Evolutionary conservation across 2,797 vertebrate species (phyloP).

Genomic region (Crocidura indochinensis): DNA sequence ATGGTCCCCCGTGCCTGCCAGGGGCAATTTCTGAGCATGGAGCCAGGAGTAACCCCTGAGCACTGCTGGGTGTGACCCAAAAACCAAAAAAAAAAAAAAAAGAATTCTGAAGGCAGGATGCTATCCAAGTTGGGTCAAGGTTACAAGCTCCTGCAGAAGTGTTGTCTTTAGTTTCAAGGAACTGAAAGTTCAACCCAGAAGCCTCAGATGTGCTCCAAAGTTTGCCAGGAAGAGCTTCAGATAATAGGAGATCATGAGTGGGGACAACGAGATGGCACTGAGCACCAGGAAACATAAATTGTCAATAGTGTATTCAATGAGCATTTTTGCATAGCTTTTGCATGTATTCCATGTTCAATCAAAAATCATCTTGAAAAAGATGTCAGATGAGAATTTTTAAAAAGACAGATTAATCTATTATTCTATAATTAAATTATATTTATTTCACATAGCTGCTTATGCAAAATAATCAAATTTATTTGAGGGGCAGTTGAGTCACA

Average conservation of each 20-base stretch:
- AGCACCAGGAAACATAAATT: background rate
- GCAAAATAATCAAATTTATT: background rate
- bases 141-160: accelerated
- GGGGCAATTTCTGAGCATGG: no score
- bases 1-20: no score
- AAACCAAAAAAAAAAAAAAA: no score
- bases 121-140: background rate
- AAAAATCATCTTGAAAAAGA: slow-evolving; percentile 11
- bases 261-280: background rate
- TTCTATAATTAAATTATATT: slow-evolving; percentile 28
- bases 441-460: background rate
- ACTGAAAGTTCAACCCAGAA: background rate
- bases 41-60: no score
- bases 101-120: background rate
- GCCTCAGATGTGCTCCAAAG: background rate
- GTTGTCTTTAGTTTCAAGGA: background rate
- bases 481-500: no score
- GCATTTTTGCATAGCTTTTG: slow-evolving; percentile 28
- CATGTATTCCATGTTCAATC: background rate
- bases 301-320: no score
- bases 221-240: background rate
- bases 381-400: background rate
- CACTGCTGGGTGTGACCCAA: no score
- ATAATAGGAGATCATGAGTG: background rate
- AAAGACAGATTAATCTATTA: background rate